Conservation (phyloP, 2,888 invertebrate species). For the Drosophila prolongata region DNA sequence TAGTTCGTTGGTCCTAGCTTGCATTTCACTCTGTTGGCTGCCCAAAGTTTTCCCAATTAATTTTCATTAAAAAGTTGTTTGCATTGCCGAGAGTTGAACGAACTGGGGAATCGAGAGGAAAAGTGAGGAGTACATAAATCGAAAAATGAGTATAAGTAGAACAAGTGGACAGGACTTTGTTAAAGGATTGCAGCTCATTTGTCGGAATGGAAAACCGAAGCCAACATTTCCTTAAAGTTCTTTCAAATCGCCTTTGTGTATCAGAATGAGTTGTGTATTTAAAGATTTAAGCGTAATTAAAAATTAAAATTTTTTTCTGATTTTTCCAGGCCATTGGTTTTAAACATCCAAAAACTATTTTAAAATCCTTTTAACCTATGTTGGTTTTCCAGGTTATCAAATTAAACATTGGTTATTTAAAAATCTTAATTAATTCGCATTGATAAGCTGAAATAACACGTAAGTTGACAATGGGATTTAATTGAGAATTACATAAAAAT, state of each 20-base stretch:
- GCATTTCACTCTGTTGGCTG: conserved; percentile 20
- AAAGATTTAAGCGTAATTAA: not conserved
- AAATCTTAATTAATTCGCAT: not conserved
- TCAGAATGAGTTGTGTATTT: not conserved
- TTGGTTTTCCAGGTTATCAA: no score
- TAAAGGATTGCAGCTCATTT: conserved; percentile 35
- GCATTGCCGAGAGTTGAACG: conserved; percentile 31
- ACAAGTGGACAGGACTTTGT: conserved; percentile 9
- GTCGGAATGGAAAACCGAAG: conserved; percentile 10
- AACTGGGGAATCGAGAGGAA: conserved; percentile 10
- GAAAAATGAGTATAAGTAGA: not conserved
- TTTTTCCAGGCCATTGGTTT: no score
- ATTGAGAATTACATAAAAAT: conserved; percentile 62
- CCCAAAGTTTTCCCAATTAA: conserved; percentile 51
- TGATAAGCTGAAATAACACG: not conserved
- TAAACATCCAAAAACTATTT: no score
- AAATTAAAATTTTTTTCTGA: no score
- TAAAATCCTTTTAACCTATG: no score
- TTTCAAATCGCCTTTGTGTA: conserved; percentile 3
- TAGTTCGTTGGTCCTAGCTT: conserved; percentile 15
- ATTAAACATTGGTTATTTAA: not conserved
- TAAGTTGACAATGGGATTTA: conserved; percentile 29
- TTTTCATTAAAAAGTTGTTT: conserved; percentile 65
- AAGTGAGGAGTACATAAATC: not conserved
- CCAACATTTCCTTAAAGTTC: conserved; percentile 3